Evolutionary conservation across 2,797 vertebrate species (phyloP), one percentile per base, ranked within the genome.

Genomic region (Margarornis squamiger): DNA sequence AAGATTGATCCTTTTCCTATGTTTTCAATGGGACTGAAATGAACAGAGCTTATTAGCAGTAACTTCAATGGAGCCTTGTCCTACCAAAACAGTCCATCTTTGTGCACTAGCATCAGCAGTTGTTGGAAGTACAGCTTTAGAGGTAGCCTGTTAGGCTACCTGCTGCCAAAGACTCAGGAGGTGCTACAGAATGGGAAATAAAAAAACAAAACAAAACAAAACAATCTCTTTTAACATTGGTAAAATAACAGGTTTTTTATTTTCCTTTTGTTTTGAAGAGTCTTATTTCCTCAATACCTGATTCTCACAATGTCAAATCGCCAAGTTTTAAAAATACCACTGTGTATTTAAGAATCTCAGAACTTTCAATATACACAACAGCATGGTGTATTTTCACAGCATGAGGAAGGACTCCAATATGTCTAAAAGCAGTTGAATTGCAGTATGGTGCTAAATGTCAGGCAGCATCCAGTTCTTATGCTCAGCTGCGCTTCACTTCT

Each of bases 1-100:
- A 95, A 87, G 66, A 63, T 70, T 88, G 77, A 74, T 57, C 22
- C 38, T 74, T 94, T 95, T 93, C 89, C 92, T 75, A 41, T 90
- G 89, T 36, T 63, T 95, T 91, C 85, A 96, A 96, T 38, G 24
- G 59, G 72, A 77, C 55, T 70, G 55, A 91, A 95, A 52, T 65
- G 92, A 97, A 94, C 86, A 94, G 59, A 86, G 63, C 74, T 92
- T 90, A 93, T 85, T 92, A 97, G 81, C 70, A 96, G 70, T 34
- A 91, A 93, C 78, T 95, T 97, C 96, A 97, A 95, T 86, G 86
- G 59, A 91, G 86, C 84, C 90, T 95, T 97, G 96, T 97, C 87
- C 91, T 84, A 82, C 90, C 68, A 77, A 94, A 96, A 97, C 94
- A 97, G 96, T 92, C 71, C 59, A 95, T 96, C 95, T 95, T 90